Evolutionary conservation across 2,888 invertebrate species (phyloP), one percentile per base, ranked within the genome.

Genomic region (Scaptomyza reducta): DNA sequence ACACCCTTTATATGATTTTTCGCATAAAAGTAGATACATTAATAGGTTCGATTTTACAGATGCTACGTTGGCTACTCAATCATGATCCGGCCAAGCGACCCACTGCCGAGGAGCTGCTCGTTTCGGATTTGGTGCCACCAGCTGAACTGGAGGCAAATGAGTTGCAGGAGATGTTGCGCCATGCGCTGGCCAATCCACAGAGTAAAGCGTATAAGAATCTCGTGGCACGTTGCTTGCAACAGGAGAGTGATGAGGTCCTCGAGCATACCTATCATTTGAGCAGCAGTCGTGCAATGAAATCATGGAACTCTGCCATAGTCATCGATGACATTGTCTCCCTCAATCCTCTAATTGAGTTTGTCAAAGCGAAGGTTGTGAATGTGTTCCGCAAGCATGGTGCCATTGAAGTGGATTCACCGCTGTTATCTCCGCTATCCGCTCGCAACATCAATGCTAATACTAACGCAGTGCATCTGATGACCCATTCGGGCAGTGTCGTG

Each of bases 11-110:
- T 27, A 6, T 0, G 1, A 33, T 7, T 0, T 14, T 6, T 6
- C 7, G 3, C 0, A 14, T 38, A 0, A 13, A 14, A 3, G 14
- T 2, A 35, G 38, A 9, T 14, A 1, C 9, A 9, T 14, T 3
- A 3, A 14, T n/a, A 7, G 25, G 27, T 31, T 3, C 5, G 6
- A 1, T 10, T 14, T 0, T 1, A 14, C 14, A 81, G 77, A 95
- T 96, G 90, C 86, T 91, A 57, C 90, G 88, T 42, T 96, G 96
- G 96, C 92, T 99, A 4, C 91, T 99, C 57, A 95, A 95, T 91
- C 98, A 99, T 89, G 97, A 98, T 90, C 95, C 97, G 0, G 94
- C 94, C 33, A 92, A 94, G 74, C 93, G 99, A 5, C 98, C 99
- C 0, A 96, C 97, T 0, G 96, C 98, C 6, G 94, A 95, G 41